Percentiles rank a stretch among this genome's conserved stretches.
Conservation (phyloP, 2,888 invertebrate genomes). For the Cecidostiba fungosa region DNA sequence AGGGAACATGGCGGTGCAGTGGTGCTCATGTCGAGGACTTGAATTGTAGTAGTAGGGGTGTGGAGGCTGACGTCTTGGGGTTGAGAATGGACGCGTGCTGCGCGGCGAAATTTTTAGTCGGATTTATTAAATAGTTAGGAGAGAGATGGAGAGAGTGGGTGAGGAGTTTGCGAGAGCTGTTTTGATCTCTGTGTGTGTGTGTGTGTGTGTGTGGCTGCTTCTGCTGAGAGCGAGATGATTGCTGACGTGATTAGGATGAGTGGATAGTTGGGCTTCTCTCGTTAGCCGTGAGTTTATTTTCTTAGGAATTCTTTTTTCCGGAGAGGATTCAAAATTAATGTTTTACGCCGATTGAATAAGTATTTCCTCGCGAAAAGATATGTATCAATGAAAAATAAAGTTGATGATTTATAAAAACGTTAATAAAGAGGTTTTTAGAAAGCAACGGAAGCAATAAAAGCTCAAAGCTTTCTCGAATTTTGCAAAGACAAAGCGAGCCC, state of each 20-base stretch:
- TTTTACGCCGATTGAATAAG: no score
- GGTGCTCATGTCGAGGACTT: conserved; percentile 52
- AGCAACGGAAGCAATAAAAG: neutral
- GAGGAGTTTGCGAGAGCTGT: neutral
- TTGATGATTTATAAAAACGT: no score
- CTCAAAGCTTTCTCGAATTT: neutral
- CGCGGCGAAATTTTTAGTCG: conserved; percentile 44
- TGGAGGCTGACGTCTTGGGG: neutral
- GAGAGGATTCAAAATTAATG: no score
- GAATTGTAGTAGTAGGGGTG: neutral
- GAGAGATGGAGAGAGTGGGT: neutral
- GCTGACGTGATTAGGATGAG: conserved; percentile 1
- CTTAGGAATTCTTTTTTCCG: no score
- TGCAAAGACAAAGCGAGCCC: neutral
- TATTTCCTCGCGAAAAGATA: no score
- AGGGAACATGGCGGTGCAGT: conserved; percentile 56
- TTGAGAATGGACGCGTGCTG: neutral
- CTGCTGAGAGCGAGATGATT: conserved; percentile 7
- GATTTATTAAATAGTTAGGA: conserved; percentile 60
- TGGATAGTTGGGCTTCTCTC: conserved; percentile 3
- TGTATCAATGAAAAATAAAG: no score
- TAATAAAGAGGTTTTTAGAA: neutral
- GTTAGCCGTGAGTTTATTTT: no score
- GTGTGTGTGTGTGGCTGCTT: neutral
- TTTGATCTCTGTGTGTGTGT: neutral